Evolutionary conservation across 2,888 invertebrate species (phyloP).

Genomic region (Volucella zonaria): DNA sequence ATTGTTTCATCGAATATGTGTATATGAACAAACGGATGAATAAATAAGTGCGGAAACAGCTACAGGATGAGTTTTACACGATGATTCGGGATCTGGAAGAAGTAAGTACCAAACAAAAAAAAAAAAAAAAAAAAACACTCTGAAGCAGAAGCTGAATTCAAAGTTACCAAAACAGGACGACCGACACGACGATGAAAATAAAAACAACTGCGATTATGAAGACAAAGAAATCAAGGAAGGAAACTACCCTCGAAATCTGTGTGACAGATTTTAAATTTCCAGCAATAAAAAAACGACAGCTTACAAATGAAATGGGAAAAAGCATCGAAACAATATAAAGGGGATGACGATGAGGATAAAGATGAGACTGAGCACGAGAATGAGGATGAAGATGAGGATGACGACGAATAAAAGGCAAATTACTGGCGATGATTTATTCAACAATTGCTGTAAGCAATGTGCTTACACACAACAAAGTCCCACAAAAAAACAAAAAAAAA

Average conservation of each 20-base stretch:
- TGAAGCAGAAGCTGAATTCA: no score
- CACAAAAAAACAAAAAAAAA: no score
- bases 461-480: slow-evolving; percentile 34
- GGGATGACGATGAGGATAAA: slow-evolving; percentile 53
- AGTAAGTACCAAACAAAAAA: not conserved
- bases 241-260: slow-evolving; percentile 53
- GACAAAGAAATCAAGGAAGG: slow-evolving; percentile 44
- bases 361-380: not conserved
- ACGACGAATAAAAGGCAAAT: slow-evolving; percentile 69
- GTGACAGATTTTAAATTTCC: slow-evolving; percentile 72
- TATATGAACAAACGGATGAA: slow-evolving; percentile 64
- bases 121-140: no score
- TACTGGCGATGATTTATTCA: slow-evolving; percentile 74
- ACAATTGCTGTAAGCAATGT: slow-evolving; percentile 72
- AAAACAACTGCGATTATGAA: slow-evolving; percentile 7
- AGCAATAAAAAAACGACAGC: slow-evolving; percentile 59
- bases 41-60: slow-evolving; percentile 57
- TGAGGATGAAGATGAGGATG: slow-evolving; percentile 54
- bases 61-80: slow-evolving; percentile 50
- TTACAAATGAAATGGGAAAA: no score
- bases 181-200: not conserved
- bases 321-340: no score
- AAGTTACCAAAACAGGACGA: not conserved
- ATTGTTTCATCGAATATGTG: slow-evolving; percentile 38
- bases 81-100: slow-evolving; percentile 19